Conservation (phyloP, 1,140 invertebrate species). For the Babylonia areolata region DNA sequence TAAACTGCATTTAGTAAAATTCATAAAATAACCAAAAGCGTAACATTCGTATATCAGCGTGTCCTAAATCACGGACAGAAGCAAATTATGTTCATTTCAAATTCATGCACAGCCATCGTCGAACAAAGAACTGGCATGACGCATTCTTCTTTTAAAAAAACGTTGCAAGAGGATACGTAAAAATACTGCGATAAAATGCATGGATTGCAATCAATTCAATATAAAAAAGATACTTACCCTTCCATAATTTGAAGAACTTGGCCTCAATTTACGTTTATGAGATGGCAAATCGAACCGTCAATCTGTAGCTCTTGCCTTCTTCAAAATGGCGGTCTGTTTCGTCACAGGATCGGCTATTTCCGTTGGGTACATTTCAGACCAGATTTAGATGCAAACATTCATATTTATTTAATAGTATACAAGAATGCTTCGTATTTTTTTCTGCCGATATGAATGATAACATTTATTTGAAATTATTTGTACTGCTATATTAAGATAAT, state of each 20-base stretch:
- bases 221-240: not conserved
- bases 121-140: not conserved
- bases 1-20: not conserved
- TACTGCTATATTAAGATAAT: no score
- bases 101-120: not conserved
- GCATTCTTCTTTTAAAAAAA: not conserved
- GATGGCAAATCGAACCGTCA: constrained; percentile 10
- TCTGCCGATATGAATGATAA: not conserved
- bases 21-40: not conserved
- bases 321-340: constrained; percentile 7
- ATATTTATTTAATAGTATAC: no score
- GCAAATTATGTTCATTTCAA: constrained; percentile 7
- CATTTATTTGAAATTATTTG: not conserved
- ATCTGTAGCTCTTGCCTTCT: not conserved
- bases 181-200: not conserved
- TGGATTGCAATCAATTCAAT: not conserved
- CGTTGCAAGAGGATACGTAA: not conserved
- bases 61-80: not conserved
- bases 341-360: not conserved
- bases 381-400: not conserved
- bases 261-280: not conserved
- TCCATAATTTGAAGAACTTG: constrained; percentile 1
- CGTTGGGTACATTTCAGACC: not conserved
- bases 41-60: not conserved
- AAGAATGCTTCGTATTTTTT: no score